These are phyloP conservation scores for Falco cherrug DNA, from an alignment of 2,797 vertebrate species.

Conservation along the genomic window DNA sequence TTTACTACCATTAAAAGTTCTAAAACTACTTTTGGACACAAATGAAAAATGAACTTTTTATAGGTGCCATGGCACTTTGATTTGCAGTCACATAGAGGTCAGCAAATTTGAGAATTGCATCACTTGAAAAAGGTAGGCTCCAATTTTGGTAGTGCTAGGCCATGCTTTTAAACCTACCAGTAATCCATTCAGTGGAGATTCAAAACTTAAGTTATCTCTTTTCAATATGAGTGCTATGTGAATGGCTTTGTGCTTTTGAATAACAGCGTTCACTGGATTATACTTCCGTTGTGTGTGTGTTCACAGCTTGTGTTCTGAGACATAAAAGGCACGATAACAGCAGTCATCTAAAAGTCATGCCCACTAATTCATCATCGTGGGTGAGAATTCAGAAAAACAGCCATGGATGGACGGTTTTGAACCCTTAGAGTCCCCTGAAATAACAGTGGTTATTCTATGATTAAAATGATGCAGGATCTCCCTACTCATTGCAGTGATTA, in stretches of 20 bases:
- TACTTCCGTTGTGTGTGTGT: fast-evolving
- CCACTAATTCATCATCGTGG: background rate
- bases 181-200: background rate
- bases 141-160: background rate
- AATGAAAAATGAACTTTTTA: background rate
- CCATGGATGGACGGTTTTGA: fast-evolving
- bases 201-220: background rate
- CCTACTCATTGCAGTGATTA: background rate
- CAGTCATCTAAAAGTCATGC: background rate
- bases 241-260: background rate
- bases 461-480: background rate
- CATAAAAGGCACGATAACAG: background rate
- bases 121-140: background rate
- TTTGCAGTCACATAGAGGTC: background rate
- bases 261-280: background rate
- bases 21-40: background rate
- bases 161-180: background rate
- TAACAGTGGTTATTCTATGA: background rate
- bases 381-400: background rate
- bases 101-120: background rate
- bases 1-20: background rate
- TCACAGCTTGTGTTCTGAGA: background rate
- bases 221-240: background rate
- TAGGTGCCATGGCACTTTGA: background rate
- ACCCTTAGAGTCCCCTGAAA: background rate